Evolutionary conservation across 2,797 vertebrate species (phyloP), one percentile per base, ranked within the genome.

Genomic region (Enteromius unitaeniatus): DNA sequence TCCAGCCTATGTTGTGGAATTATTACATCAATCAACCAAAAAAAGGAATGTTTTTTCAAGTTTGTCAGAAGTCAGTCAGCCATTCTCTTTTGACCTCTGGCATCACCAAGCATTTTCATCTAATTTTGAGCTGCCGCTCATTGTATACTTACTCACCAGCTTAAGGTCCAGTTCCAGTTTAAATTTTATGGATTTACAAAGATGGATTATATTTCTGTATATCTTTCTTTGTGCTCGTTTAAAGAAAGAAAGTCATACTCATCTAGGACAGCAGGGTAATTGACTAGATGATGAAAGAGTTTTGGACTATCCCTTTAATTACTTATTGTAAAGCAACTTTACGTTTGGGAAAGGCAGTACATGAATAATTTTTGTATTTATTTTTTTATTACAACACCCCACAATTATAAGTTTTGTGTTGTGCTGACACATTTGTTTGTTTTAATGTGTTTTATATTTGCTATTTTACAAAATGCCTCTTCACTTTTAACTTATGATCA

Each of bases 61-160:
- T 55, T 55, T 0, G 19, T n/a, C 19, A n/a, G 53, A 55, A 55
- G 21, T n/a, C 51, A 55, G 51, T n/a, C 8, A 74, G 72, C 45
- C 67, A 76, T 85, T 84, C 51, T 84, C 42, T 74, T 86, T 34
- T 86, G 85, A 86, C 79, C 79, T 88, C 79, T 88, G 87, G 75
- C 79, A 84, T 84, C 85, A 88, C 84, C 75, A 84, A 84, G 79
- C 78, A 86, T 82, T 86, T 84, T 55, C 31, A n/a, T n/a, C n/a
- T 55, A 8, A 55, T 55, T 55, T 55, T 55, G 21, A 55, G 21
- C 21, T n/a, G 21, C 21, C 7, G 21, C 8, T 55, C 8, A 53
- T 21, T 53, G 51, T 21, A 21, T 53, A 21, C 19, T 53, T 21
- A 53, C 34, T 34, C 34, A 34, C 8, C 53, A 55, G 21, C 8